A percentile compares a stretch with the other conserved stretches of the same genome.
Evolutionary conservation across 2,888 invertebrate species (phyloP).

Genomic region (Anodontia alba): DNA sequence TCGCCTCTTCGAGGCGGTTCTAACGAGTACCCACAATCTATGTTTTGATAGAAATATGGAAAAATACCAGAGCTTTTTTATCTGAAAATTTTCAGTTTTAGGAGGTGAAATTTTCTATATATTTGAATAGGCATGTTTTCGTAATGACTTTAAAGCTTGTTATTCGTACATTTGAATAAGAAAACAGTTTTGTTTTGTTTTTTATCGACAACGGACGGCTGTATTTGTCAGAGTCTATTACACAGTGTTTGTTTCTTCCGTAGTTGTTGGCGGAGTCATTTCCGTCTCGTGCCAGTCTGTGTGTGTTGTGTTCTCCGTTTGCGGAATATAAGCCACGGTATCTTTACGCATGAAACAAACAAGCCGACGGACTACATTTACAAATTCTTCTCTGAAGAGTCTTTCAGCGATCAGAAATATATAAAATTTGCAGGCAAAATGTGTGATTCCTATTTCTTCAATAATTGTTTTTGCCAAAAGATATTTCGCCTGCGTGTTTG

Average conservation of each 20-base stretch:
- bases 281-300: slow-evolving; percentile 52
- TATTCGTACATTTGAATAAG: no score
- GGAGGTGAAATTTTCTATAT: no score
- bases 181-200: no score
- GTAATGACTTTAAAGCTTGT: no score
- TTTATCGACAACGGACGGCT: not conserved
- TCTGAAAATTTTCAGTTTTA: no score
- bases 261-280: slow-evolving; percentile 19
- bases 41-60: no score
- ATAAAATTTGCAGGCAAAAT: slow-evolving; percentile 84
- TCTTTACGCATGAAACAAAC: slow-evolving; percentile 19
- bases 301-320: slow-evolving; percentile 43
- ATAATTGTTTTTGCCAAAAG: slow-evolving; percentile 73
- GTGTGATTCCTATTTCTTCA: slow-evolving; percentile 81
- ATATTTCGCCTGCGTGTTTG: slow-evolving; percentile 70
- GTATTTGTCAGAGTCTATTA: not conserved
- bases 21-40: no score
- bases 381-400: slow-evolving; percentile 79
- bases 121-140: no score
- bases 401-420: slow-evolving; percentile 83
- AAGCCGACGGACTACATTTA: slow-evolving; percentile 29
- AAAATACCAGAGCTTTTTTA: no score
- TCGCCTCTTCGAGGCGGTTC: no score
- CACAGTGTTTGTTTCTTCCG: slow-evolving; percentile 48
- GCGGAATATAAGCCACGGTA: slow-evolving; percentile 40